These are phyloP conservation scores for Porites cylindrica DNA, from an alignment of 92 coral and sea anemone species.

Conservation along the genomic window DNA sequence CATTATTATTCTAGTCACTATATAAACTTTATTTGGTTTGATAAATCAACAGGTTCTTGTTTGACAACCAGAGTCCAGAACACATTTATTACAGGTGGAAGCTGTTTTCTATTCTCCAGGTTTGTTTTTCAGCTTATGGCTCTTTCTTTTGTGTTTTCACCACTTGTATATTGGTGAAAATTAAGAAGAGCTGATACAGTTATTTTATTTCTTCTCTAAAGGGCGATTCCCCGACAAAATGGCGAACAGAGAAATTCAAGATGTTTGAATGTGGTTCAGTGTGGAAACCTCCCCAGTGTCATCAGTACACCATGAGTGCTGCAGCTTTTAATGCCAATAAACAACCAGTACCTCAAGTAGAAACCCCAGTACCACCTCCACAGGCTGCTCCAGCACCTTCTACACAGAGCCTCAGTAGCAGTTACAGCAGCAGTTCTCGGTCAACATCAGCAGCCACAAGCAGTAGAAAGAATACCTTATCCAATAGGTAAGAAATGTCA, in stretches of 20 bases:
- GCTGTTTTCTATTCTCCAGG: constrained; percentile 96
- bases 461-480: constrained; percentile 47
- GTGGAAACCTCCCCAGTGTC: constrained; percentile 95
- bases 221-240: constrained; percentile 98
- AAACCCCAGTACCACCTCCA: constrained; percentile 34
- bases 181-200: no score
- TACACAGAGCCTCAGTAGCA: constrained; percentile 36
- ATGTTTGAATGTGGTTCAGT: constrained; percentile 91
- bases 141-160: not conserved
- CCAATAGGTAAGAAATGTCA: constrained; percentile 16
- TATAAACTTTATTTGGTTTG: not conserved
- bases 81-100: constrained; percentile 97
- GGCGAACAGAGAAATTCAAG: constrained; percentile 91
- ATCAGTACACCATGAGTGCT: constrained; percentile 66
- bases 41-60: constrained; percentile 74
- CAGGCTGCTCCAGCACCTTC: constrained; percentile 36
- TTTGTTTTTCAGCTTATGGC: constrained; percentile 8
- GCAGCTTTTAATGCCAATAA: constrained; percentile 51
- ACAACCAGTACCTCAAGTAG: constrained; percentile 53
- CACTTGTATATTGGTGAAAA: not conserved
- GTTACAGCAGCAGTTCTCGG: constrained; percentile 32
- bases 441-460: constrained; percentile 26
- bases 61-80: constrained; percentile 96
- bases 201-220: not conserved
- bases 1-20: not conserved